Conservation (phyloP, 2,888 invertebrate species). For the Hyposoter dolosus region DNA sequence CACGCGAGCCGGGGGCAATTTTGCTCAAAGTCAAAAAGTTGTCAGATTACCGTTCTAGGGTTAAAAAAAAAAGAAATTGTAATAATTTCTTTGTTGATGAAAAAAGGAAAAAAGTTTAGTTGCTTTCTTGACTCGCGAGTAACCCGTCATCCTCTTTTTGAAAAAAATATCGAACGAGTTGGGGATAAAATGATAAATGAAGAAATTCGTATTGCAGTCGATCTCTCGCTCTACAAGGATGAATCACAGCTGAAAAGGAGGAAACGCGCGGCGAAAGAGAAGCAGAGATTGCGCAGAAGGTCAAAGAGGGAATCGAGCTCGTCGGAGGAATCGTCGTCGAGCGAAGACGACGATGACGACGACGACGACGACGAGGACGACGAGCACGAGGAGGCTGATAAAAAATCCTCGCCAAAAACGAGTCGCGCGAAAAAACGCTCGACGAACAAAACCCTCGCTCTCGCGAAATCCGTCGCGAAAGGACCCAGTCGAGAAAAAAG, state of each 20-base stretch:
- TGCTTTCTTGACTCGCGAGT: no score
- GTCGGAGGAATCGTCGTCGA: constrained; percentile 76
- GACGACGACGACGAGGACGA: constrained; percentile 58
- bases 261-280: constrained; percentile 83
- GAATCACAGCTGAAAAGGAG: constrained; percentile 92
- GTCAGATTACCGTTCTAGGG: no score
- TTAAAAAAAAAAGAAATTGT: no score
- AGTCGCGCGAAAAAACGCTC: constrained; percentile 73
- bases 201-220: constrained; percentile 87
- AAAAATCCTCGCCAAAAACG: constrained; percentile 74
- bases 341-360: constrained; percentile 72
- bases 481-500: constrained; percentile 82
- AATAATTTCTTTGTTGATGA: no score
- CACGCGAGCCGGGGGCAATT: no score
- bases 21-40: no score
- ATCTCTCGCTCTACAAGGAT: constrained; percentile 93
- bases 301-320: constrained; percentile 75
- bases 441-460: constrained; percentile 78
- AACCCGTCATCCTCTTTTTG: no score
- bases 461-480: constrained; percentile 80
- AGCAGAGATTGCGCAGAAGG: constrained; percentile 79
- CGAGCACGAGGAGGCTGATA: constrained; percentile 70
- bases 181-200: not conserved
- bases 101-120: no score
- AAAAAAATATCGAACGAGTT: no score